Evolutionary conservation across 2,888 invertebrate genomes (phyloP).

Genomic region (Folsomia candida): DNA sequence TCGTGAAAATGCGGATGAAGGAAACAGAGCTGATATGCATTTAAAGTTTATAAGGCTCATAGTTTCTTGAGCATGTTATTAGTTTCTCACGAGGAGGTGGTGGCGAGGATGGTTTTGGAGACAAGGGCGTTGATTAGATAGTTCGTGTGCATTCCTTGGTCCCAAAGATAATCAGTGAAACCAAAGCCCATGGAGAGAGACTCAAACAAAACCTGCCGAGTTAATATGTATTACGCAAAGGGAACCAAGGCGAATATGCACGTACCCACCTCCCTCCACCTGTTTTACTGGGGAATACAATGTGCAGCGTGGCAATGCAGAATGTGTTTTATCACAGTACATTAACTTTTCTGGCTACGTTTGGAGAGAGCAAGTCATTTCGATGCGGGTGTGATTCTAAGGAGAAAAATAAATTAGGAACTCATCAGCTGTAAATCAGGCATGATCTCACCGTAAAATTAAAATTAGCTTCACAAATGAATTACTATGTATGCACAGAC

Average conservation of each 20-base stretch:
- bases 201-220: neutral
- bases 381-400: neutral
- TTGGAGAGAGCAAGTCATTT: neutral
- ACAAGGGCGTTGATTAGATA: constrained; percentile 16
- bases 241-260: neutral
- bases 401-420: constrained; percentile 34
- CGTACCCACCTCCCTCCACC: neutral
- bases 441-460: constrained; percentile 41
- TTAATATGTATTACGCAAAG: neutral
- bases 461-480: constrained; percentile 12
- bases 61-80: too few species aligned
- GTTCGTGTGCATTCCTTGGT: constrained; percentile 38
- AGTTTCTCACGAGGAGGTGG: neutral
- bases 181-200: constrained; percentile 6
- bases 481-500: too few species aligned
- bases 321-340: constrained; percentile 5
- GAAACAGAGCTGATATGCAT: neutral
- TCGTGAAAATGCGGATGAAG: too few species aligned
- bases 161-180: constrained; percentile 35
- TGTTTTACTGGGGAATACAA: neutral
- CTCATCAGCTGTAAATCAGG: constrained; percentile 42
- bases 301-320: neutral
- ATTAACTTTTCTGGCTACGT: neutral
- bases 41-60: neutral
- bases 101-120: neutral